Conservation (phyloP, 92 coral and sea anemone species). For the Hydrozoanthus gracilis region DNA sequence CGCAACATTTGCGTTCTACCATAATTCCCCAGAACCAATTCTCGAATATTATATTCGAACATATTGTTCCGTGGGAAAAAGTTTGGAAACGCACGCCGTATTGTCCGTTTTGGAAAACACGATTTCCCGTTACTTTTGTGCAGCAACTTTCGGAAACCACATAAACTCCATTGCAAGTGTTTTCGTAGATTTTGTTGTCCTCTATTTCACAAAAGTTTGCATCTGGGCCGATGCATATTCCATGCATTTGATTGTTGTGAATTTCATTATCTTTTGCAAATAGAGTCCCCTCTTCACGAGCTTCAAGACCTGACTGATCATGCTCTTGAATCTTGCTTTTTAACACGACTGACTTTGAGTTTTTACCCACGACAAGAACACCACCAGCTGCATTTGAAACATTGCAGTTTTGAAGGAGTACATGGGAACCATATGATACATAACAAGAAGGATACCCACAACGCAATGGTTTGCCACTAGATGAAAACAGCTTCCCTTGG, state of each 20-base stretch:
- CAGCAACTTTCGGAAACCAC: not conserved
- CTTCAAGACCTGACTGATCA: not conserved
- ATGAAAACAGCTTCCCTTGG: not conserved
- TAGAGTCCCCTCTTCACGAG: not conserved
- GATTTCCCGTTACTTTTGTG: not conserved
- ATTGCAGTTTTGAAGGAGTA: not conserved
- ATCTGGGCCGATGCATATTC: slow-evolving; percentile 20
- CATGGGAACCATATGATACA: not conserved
- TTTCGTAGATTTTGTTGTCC: not conserved
- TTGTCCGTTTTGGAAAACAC: slow-evolving; percentile 20
- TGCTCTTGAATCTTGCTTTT: not conserved
- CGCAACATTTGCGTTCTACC: not conserved
- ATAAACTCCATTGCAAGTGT: not conserved
- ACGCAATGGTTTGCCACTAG: too few species aligned
- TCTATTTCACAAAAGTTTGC: not conserved
- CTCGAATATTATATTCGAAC: slow-evolving; percentile 4
- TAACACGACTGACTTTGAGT: not conserved
- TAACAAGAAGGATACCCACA: not conserved
- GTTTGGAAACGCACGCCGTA: not conserved
- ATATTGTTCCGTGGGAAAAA: not conserved
- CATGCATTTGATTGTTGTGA: not conserved
- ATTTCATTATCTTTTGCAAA: not conserved
- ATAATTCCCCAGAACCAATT: slow-evolving; percentile 42
- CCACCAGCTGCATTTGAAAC: not conserved
- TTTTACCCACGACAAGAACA: not conserved